Evolutionary conservation across 1,140 invertebrate species (phyloP).

Genomic region (Drosophila equinoxialis): DNA sequence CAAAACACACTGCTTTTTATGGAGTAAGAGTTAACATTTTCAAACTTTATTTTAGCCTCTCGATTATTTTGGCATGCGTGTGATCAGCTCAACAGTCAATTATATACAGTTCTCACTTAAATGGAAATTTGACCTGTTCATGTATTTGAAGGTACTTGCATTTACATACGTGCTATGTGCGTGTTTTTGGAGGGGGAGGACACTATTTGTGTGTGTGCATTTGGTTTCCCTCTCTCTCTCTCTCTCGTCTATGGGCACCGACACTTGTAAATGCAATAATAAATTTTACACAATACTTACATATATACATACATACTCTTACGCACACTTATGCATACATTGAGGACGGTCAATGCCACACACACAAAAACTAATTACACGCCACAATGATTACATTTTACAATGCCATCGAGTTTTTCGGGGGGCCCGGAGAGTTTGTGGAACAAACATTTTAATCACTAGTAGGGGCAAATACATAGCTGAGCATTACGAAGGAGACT

Average conservation of each 20-base stretch:
- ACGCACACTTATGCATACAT: conserved; percentile 22
- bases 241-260: background rate
- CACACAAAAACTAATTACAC: conserved; percentile 78
- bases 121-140: conserved; percentile 24
- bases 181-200: background rate
- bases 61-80: background rate
- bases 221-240: background rate
- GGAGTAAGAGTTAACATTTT: too few species aligned
- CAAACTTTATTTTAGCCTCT: background rate
- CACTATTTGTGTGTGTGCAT: background rate
- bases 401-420: conserved; percentile 57
- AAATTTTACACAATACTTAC: conserved; percentile 60
- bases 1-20: too few species aligned
- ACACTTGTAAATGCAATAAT: conserved; percentile 59
- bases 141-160: conserved; percentile 30
- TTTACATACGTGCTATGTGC: conserved; percentile 11
- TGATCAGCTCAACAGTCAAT: conserved; percentile 16
- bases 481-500: conserved; percentile 13
- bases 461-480: conserved; percentile 19
- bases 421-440: too few species aligned
- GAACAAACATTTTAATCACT: background rate
- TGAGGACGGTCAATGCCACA: conserved; percentile 22
- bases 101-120: conserved; percentile 22
- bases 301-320: conserved; percentile 2
- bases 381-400: conserved; percentile 80